Evolutionary conservation across 2,797 vertebrate species (phyloP).

Genomic region (Helicolenus hilgendorfi): DNA sequence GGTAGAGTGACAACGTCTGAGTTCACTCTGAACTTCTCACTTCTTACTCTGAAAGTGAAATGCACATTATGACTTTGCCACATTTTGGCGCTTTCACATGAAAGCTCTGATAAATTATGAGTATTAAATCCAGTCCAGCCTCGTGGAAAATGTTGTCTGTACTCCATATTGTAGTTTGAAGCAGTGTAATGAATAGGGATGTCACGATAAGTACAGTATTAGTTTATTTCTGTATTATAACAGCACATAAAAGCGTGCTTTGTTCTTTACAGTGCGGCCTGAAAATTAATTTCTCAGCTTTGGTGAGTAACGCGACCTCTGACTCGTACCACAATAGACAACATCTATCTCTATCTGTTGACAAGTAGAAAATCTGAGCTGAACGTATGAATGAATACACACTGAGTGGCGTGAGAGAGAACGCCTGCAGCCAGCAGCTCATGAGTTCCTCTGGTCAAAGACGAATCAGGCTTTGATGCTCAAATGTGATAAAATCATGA

Average conservation of each 20-base stretch:
- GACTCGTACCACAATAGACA: conserved; percentile 74
- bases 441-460: conserved; percentile 21
- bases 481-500: background rate
- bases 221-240: conserved; percentile 45
- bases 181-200: conserved; percentile 9
- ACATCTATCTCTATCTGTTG: conserved; percentile 85
- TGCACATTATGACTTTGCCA: conserved; percentile 12
- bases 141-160: background rate
- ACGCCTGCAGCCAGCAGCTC: conserved; percentile 87
- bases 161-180: background rate
- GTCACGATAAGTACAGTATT: conserved; percentile 10
- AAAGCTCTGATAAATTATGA: background rate
- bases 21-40: conserved; percentile 41
- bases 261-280: conserved; percentile 55
- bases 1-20: conserved; percentile 67
- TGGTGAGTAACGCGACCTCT: conserved; percentile 72
- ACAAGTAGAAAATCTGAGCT: conserved; percentile 91
- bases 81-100: background rate
- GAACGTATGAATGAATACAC: conserved; percentile 89
- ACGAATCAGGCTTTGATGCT: background rate
- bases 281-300: conserved; percentile 75
- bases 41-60: conserved; percentile 38
- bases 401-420: conserved; percentile 78
- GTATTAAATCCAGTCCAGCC: background rate
- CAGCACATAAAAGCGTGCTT: conserved; percentile 40